These are phyloP conservation scores for Leptinotarsa juncta DNA, from an alignment of 2,888 invertebrate genomes.

Conservation along the genomic window DNA sequence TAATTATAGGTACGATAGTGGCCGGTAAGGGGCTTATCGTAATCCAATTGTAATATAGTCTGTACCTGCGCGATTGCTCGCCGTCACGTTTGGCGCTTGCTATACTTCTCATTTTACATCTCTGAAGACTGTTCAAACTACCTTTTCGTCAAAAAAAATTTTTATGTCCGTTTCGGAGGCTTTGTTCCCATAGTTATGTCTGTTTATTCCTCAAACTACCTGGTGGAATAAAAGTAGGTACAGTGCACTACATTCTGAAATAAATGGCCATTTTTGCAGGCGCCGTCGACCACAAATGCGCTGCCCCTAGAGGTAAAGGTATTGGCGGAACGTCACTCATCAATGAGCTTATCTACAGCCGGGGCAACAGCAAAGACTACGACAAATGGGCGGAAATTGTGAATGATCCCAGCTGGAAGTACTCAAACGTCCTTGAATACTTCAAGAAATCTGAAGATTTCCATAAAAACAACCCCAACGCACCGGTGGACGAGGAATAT, in stretches of 20 bases:
- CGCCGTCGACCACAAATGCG: constrained; percentile 46
- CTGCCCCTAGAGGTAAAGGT: constrained; percentile 66
- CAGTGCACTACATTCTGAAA: neutral
- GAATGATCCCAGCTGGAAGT: constrained; percentile 66
- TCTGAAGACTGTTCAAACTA: too few relatives aligned
- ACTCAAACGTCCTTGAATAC: constrained; percentile 69
- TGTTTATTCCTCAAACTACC: neutral
- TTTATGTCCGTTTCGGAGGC: too few relatives aligned
- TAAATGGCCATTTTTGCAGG: constrained; percentile 24
- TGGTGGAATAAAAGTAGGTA: neutral
- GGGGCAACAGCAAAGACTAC: constrained; percentile 66
- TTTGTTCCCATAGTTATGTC: too few relatives aligned
- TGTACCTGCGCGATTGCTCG: too few relatives aligned
- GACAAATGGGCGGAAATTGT: constrained; percentile 64
- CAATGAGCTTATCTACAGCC: constrained; percentile 67
- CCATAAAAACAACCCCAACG: constrained; percentile 28
- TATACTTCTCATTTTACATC: too few relatives aligned
- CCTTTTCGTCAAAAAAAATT: too few relatives aligned
- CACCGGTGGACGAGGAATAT: constrained; percentile 29
- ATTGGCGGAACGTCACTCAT: constrained; percentile 68
- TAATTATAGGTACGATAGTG: too few relatives aligned
- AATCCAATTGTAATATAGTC: too few relatives aligned
- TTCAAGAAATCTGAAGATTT: constrained; percentile 44
- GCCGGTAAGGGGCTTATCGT: too few relatives aligned
- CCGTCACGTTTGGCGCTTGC: too few relatives aligned